Percentiles rank a stretch among this genome's conserved stretches.
Evolutionary conservation across 2,797 vertebrate species (phyloP).

Genomic region (Siniperca obscura): DNA sequence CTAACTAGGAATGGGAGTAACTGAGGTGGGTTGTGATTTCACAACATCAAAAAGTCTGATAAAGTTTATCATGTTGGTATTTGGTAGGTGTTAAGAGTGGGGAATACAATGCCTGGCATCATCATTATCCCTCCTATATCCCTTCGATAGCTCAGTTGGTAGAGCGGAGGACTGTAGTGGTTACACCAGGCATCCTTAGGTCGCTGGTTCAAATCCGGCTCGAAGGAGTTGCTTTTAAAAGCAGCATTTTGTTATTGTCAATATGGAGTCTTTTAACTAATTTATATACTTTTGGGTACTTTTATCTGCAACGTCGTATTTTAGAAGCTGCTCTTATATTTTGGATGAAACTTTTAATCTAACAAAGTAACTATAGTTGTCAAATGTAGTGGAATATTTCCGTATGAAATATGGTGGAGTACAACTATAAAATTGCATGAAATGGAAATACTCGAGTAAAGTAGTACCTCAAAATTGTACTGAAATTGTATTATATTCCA

Average conservation of each 20-base stretch:
- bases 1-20: too few relatives aligned
- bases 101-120: too few relatives aligned
- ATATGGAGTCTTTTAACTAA: not conserved
- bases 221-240: slow-evolving; percentile 31
- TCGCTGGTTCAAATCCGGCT: slow-evolving; percentile 62
- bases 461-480: not conserved
- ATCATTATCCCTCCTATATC: too few relatives aligned
- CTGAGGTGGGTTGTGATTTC: not conserved
- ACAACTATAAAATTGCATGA: not conserved
- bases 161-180: slow-evolving; percentile 63
- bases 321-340: not conserved
- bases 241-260: not conserved
- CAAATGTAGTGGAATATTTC: not conserved
- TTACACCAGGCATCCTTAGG: slow-evolving; percentile 24
- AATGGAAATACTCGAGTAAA: too few relatives aligned
- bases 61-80: not conserved
- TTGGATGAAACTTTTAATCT: not conserved
- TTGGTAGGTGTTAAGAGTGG: not conserved
- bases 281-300: not conserved
- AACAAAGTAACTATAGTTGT: not conserved
- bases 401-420: not conserved
- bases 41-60: too few relatives aligned
- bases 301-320: not conserved
- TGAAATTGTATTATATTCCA: not conserved
- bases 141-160: slow-evolving; percentile 59